Conservation (phyloP, 2,797 vertebrate genomes). For the Falco rusticolus region DNA sequence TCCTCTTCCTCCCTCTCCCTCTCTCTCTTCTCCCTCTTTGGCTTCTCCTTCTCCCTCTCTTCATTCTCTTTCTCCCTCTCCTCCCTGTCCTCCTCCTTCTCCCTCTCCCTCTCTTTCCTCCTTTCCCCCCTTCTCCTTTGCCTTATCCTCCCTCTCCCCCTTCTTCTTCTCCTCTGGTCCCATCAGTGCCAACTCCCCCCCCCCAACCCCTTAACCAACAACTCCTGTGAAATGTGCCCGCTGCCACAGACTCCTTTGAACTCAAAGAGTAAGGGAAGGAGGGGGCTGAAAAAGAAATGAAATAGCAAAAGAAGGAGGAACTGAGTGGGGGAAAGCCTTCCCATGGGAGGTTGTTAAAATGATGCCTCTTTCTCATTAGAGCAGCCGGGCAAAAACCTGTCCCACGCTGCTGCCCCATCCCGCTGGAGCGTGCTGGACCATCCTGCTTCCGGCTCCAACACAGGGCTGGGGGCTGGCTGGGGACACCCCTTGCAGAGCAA, state of each 20-base stretch:
- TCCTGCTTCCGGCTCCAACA: background rate
- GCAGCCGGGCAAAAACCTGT: background rate
- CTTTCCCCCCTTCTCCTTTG: too few relatives aligned
- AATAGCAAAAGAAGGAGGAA: background rate
- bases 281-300: background rate
- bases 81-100: background rate
- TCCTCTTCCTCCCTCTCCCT: background rate
- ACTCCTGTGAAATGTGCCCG: background rate
- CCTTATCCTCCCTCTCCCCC: background rate
- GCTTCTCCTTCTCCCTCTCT: background rate
- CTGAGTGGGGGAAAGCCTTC: background rate
- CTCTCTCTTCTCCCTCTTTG: too few relatives aligned
- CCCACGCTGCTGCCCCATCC: background rate
- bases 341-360: background rate
- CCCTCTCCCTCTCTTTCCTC: background rate
- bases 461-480: background rate
- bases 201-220: background rate
- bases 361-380: background rate
- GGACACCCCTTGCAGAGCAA: too few relatives aligned
- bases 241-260: conserved; percentile 7
- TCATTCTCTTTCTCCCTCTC: background rate
- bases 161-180: background rate
- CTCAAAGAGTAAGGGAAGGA: background rate
- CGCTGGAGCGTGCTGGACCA: too few relatives aligned
- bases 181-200: background rate